Base-by-base conservation (phyloP, 2,888 invertebrate genomes). In the Eucriotettix oculatus region DNA sequence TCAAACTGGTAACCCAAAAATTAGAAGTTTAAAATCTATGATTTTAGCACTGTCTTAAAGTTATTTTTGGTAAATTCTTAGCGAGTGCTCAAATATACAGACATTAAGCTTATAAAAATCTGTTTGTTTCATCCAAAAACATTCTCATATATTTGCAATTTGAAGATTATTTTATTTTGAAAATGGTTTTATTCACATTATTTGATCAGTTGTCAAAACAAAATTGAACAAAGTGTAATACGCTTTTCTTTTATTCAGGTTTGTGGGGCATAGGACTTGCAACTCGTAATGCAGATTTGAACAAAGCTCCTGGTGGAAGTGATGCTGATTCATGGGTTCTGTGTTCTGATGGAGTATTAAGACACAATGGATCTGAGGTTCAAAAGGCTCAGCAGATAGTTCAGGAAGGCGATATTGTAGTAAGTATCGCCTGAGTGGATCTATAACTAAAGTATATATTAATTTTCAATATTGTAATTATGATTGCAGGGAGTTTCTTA, bases 241-340 rank as follows among this genome's bases (percentile, higher is more conserved):
- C n/a, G n/a, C n/a, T 29, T 29, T 29, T 29, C 2, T 29, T 7
- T 29, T 29, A 29, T 29, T 41, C 58, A 76, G 79, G 80, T 40
- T 82, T 86, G 44, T 99, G 98, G 98, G 94, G 93, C 1, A 82
- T 98, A 14, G 99, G 99, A 2, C 75, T 99, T 62, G 96, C 95
- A 11, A 91, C 94, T 0, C 79, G 88, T 67, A 87, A 88, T 63
- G 84, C 91, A 54, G 89, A 95, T 74, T 77, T 98, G 54, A 90
- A 93, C 71, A 81, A 83, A 71, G 84, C 90, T 41, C 87, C 90
- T 72, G 88, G 96, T 58, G 96, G 96, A 5, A 81, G 84, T 67
- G 93, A 94, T 71, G 81, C 84, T 62, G 87, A 92, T 67, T 93
- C 94, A 16, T 99, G 98, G 97, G 89, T 94, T 62, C 75, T 99